Conservation (phyloP, 2,113 vertebrate genomes). For the Passer domesticus region DNA sequence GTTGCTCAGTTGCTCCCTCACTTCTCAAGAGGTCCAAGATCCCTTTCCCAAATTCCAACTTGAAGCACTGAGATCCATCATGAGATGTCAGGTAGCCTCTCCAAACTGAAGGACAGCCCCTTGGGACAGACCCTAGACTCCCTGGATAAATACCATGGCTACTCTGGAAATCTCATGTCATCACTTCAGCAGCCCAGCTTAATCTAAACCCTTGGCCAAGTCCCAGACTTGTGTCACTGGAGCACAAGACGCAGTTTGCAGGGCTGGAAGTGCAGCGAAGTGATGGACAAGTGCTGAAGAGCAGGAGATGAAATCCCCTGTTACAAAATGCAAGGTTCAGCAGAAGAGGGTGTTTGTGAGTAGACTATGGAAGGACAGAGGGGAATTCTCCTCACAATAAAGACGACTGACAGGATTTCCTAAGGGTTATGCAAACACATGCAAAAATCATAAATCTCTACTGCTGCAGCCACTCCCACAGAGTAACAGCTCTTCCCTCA, state of each 20-base stretch:
- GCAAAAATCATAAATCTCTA: background rate
- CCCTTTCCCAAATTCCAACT: background rate
- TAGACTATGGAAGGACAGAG: background rate
- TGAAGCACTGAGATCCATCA: background rate
- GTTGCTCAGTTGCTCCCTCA: background rate
- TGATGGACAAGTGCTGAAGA: constrained; percentile 25
- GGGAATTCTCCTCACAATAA: background rate
- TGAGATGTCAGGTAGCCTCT: background rate
- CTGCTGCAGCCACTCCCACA: background rate
- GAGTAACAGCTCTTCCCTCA: background rate
- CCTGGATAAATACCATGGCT: background rate
- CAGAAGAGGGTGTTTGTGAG: background rate
- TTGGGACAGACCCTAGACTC: background rate
- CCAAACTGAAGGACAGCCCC: background rate
- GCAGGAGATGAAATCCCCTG: background rate
- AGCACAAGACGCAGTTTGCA: background rate
- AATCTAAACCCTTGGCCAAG: background rate
- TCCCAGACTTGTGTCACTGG: background rate
- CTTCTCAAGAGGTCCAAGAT: background rate
- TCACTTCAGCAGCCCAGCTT: constrained; percentile 4
- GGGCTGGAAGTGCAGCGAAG: background rate
- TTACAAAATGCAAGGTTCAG: background rate
- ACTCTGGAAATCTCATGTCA: background rate
- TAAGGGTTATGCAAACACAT: background rate
- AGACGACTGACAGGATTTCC: background rate